Conservation (phyloP, 2,797 vertebrate genomes). For the Chelon auratus region DNA sequence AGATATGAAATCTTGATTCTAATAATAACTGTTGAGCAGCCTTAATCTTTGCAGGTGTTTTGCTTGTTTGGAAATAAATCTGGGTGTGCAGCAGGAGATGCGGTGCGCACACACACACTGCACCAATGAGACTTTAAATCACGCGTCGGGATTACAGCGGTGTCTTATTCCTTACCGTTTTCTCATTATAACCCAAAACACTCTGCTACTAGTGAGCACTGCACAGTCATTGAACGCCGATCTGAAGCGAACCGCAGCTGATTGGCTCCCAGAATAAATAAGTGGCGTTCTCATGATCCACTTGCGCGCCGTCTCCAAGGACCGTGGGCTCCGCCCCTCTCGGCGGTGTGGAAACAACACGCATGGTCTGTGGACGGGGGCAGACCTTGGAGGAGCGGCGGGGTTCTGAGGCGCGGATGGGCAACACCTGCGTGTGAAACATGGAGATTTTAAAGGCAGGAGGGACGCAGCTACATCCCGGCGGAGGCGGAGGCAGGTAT, state of each 20-base stretch:
- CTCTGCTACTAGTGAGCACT: neutral
- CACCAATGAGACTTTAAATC: neutral
- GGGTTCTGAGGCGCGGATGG: conserved; percentile 19
- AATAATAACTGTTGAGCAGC: neutral
- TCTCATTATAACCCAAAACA: conserved; percentile 19
- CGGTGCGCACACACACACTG: neutral
- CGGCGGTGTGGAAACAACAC: conserved; percentile 71
- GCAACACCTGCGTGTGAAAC: conserved; percentile 10
- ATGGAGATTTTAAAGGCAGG: conserved; percentile 29
- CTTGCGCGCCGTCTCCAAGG: conserved; percentile 72
- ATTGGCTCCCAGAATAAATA: conserved; percentile 63
- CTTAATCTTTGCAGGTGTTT: neutral
- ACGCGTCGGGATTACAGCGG: too few species aligned
- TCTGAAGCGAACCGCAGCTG: conserved; percentile 34
- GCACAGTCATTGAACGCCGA: neutral
- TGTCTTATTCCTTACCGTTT: neutral
- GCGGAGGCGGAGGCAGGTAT: conserved; percentile 49
- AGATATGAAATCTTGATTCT: neutral
- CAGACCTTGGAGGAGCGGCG: conserved; percentile 52
- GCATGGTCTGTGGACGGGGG: conserved; percentile 66
- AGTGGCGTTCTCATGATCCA: conserved; percentile 64
- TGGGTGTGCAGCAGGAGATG: conserved; percentile 1
- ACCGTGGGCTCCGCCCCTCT: conserved; percentile 67
- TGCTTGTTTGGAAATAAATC: neutral
- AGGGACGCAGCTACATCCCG: conserved; percentile 3